Base-by-base conservation (phyloP, 2,797 vertebrate species). In the Chaunax sp. region DNA sequence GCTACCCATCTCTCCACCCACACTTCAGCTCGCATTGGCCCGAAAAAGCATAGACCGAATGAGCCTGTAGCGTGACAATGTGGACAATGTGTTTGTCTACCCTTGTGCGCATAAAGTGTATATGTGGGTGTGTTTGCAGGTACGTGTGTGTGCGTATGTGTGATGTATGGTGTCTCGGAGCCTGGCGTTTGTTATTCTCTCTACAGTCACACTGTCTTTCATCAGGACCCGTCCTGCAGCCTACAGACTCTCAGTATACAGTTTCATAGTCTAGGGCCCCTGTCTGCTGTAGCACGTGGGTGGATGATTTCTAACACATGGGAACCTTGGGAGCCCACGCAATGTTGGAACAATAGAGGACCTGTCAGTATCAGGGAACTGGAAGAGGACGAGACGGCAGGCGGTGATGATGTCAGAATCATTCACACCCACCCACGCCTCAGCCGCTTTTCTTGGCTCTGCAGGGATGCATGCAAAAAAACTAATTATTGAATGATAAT, bases 241-340 rank as follows among this genome's bases (percentile, higher is more conserved):
- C 90, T 87, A 89, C 81, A 86, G 91, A 87, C 86, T 92, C 90
- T 84, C 73, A 53, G 91, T 91, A 85, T 94, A 85, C 75, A 68
- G 86, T 94, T 95, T 92, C 93, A 93, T 35, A 78, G 87, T 89
- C 88, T 75, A 59, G 84, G 84, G 91, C 90, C 90, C 77, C 80
- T 63, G 88, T 92, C 92, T 92, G 89, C 87, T 80, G 84, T 60
- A 92, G 92, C 92, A 92, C 89, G 94, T 94, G 94, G 94, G 94
- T 85, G 93, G 94, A 94, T 94, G 93, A 94, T 94, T 93, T 94
- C 90, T 92, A 94, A 94, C 94, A 95, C 94, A 95, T 94, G 94
- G 92, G 91, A 88, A 87, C 87, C 88, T 89, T 86, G 87, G 81
- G 87, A 91, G 85, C 88, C 88, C 89, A 91, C 88, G 90, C 89